These are phyloP conservation scores for Heliconius aoede DNA, from an alignment of 2,888 invertebrate genomes.

Conservation along the genomic window DNA sequence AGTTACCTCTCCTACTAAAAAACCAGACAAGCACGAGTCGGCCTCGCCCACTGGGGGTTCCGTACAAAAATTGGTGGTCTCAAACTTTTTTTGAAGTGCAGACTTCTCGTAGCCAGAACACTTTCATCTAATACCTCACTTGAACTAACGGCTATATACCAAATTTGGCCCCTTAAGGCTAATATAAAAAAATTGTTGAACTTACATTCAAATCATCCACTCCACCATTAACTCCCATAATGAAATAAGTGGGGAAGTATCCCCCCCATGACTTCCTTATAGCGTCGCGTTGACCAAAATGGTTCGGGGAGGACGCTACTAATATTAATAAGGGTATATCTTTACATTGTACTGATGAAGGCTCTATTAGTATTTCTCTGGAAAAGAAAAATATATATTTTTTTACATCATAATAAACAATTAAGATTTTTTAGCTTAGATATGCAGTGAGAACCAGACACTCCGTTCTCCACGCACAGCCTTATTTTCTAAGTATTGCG, in stretches of 20 bases:
- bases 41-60: too few species aligned
- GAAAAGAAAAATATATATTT: conserved; percentile 39
- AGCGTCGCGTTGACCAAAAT: conserved; percentile 77
- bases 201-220: background rate
- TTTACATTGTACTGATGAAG: conserved; percentile 59
- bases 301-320: conserved; percentile 81
- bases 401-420: too few species aligned
- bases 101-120: too few species aligned
- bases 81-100: too few species aligned
- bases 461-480: background rate
- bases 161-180: too few species aligned
- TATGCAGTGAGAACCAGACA: too few species aligned
- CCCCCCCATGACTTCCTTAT: conserved; percentile 85
- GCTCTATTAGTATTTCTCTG: conserved; percentile 69
- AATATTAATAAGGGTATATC: conserved; percentile 69
- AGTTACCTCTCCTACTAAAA: too few species aligned
- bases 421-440: too few species aligned
- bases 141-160: too few species aligned
- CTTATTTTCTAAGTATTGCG: background rate
- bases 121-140: too few species aligned
- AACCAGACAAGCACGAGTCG: too few species aligned
- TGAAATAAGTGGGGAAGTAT: conserved; percentile 80
- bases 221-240: conserved; percentile 9
- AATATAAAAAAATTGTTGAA: background rate
- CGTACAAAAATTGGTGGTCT: too few species aligned